Conservation (phyloP, 2,888 invertebrate genomes). For the Rutpela maculata region DNA sequence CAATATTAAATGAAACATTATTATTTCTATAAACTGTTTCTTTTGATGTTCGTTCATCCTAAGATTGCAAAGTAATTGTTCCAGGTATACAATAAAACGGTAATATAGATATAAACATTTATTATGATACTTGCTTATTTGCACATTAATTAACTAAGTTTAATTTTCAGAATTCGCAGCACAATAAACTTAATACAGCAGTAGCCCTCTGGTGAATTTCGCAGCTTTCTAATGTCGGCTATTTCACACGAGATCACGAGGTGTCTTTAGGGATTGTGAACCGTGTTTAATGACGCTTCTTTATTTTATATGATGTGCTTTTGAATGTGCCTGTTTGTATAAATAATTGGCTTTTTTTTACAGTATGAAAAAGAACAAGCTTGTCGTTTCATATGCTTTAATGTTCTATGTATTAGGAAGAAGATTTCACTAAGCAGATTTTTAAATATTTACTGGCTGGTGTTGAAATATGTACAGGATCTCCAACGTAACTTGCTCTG, state of each 20-base stretch:
- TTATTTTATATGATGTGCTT: neutral
- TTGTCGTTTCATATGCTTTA: no score
- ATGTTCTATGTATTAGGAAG: no score
- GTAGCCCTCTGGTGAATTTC: neutral
- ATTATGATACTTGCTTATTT: neutral
- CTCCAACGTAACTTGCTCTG: no score
- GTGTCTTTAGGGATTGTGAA: neutral
- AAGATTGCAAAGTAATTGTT: neutral
- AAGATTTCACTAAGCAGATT: no score
- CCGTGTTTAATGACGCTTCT: neutral
- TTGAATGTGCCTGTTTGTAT: neutral
- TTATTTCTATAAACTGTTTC: neutral
- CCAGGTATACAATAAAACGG: neutral
- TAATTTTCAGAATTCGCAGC: neutral
- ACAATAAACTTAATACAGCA: neutral
- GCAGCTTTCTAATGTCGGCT: neutral
- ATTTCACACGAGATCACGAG: neutral
- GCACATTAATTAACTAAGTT: neutral
- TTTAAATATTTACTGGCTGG: no score
- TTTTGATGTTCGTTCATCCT: conserved; percentile 5
- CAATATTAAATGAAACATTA: conserved; percentile 16
- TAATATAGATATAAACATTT: neutral
- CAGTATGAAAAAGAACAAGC: no score
- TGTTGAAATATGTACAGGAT: no score
- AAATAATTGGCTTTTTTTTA: neutral